Percentiles rank a stretch among this genome's conserved stretches.
phyloP scores from a whole-genome alignment of 2,113 vertebrate species.

The Glareola pratincola region DNA sequence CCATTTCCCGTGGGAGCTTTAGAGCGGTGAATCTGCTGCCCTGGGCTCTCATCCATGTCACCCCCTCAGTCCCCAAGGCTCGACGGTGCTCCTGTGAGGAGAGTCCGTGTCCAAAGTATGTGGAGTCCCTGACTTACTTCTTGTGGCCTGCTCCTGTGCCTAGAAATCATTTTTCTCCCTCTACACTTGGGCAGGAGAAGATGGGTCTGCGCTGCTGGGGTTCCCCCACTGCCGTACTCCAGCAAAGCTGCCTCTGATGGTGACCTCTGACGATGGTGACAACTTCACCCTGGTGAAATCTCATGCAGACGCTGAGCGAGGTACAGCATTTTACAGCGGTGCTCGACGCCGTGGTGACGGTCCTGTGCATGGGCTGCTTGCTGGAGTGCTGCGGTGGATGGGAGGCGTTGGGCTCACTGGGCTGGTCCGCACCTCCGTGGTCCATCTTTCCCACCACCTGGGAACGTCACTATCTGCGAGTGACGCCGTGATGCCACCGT shows the following conservation, averaged over 20 bases:
- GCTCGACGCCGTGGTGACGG: rapidly evolving
- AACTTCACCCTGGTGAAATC: not conserved
- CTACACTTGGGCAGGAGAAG: not conserved
- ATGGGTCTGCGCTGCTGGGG: not conserved
- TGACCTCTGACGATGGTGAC: not conserved
- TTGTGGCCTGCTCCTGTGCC: not conserved
- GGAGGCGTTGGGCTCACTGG: not conserved
- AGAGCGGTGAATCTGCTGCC: not conserved
- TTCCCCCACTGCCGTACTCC: not conserved
- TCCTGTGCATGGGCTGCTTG: not conserved
- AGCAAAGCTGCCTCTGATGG: not conserved
- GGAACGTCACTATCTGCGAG: not conserved
- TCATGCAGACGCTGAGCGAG: not conserved
- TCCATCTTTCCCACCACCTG: not conserved
- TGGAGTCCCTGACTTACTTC: not conserved
- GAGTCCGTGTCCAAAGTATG: not conserved
- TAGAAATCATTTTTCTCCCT: not conserved
- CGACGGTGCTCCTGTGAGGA: not conserved
- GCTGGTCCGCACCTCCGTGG: rapidly evolving
- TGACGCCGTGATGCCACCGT: rapidly evolving
- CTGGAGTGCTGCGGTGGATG: not conserved
- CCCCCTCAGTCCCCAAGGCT: not conserved
- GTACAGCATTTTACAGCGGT: rapidly evolving
- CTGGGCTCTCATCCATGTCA: not conserved
- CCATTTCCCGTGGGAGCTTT: not conserved